These are phyloP conservation scores for Drosophila albomicans DNA, from an alignment of 1,140 invertebrate genomes.

Conservation along the genomic window DNA sequence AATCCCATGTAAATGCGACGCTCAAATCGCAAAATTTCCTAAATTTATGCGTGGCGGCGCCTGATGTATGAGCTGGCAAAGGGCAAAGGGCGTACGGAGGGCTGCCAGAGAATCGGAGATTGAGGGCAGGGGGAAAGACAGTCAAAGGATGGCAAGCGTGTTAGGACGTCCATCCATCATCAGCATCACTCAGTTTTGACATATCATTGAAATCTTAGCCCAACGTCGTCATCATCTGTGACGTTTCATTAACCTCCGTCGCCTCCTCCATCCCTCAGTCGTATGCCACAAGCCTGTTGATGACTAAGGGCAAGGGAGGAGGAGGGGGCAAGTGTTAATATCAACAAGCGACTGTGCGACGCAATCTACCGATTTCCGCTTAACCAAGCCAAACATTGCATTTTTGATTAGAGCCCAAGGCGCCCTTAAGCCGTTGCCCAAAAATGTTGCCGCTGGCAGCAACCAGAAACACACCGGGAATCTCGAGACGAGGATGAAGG, in stretches of 20 bases:
- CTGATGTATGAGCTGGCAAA: conserved; percentile 60
- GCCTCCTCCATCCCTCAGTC: background rate
- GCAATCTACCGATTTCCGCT: conserved; percentile 83
- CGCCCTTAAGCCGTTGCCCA: conserved; percentile 62
- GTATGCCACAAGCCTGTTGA: conserved; percentile 10
- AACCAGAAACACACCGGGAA: conserved; percentile 27
- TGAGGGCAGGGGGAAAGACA: background rate
- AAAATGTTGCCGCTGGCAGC: conserved; percentile 54
- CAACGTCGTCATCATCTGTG: conserved; percentile 76
- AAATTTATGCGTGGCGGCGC: conserved; percentile 79
- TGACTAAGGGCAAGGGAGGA: background rate
- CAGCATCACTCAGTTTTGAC: conserved; percentile 81
- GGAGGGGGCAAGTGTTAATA: conserved; percentile 63
- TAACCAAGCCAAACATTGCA: conserved; percentile 83
- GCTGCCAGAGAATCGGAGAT: conserved; percentile 2
- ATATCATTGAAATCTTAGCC: conserved; percentile 81
- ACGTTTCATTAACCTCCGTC: conserved; percentile 78
- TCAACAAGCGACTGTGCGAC: conserved; percentile 77
- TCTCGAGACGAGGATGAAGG: background rate
- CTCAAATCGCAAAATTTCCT: conserved; percentile 67
- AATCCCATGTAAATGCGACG: conserved; percentile 76
- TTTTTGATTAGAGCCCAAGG: conserved; percentile 76
- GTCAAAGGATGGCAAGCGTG: conserved; percentile 54
- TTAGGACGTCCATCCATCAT: conserved; percentile 71
- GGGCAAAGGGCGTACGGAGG: conserved; percentile 16